Conservation (phyloP, 2,888 invertebrate species). For the Deroplatys truncata region DNA sequence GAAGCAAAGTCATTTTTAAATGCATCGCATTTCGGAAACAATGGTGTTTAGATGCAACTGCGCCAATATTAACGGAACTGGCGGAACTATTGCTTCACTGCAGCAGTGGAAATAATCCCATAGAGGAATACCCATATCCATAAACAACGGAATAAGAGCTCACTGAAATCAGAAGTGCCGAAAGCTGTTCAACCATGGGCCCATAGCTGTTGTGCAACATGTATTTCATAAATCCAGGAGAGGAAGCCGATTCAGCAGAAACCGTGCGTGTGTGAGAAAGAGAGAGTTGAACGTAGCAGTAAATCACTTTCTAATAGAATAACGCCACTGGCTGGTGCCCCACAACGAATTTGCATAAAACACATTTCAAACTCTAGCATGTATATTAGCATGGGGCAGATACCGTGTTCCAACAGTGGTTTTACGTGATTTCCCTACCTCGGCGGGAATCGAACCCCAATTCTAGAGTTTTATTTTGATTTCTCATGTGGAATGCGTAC, state of each 20-base stretch:
- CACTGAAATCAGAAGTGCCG: not conserved
- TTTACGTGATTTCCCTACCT: not conserved
- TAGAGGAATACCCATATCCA: not conserved
- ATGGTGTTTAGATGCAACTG: not conserved
- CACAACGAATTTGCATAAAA: not conserved
- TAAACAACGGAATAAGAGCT: not conserved
- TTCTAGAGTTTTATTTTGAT: not conserved
- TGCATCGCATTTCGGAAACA: too few species aligned
- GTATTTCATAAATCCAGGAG: not conserved
- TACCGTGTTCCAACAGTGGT: not conserved
- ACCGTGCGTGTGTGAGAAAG: not conserved
- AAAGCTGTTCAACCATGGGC: not conserved
- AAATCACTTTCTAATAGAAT: not conserved
- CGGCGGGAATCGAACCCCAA: not conserved
- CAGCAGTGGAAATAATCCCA: not conserved
- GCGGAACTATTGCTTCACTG: too few species aligned
- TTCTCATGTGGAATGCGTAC: not conserved
- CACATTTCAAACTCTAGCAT: not conserved
- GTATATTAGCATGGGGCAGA: not conserved
- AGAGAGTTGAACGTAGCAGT: not conserved
- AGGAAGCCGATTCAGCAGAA: not conserved
- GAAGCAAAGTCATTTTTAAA: too few species aligned
- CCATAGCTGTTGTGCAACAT: not conserved
- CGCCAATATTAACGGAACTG: not conserved
- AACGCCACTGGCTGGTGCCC: not conserved